Base-by-base conservation (phyloP, 2,113 vertebrate species). In the Myrmophylax atrothorax region DNA sequence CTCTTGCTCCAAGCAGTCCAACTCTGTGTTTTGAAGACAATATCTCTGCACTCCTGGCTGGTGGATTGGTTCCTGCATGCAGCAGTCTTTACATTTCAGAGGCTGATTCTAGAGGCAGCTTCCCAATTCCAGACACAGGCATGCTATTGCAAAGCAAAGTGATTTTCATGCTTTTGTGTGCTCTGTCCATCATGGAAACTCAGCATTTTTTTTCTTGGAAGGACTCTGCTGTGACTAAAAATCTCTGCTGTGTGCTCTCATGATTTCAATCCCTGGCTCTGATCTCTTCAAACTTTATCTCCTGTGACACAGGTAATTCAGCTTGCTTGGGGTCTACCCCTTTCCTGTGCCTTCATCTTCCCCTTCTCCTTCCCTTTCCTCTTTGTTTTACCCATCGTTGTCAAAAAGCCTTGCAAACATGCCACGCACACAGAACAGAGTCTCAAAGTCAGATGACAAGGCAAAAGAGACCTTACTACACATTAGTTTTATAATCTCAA, bases 151-250 rank as follows among this genome's bases (percentile, higher is more conserved):
- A 93, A 75, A 94, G 73, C 52, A 70, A 84, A 96, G 60, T 87
- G 92, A 87, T 93, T 91, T 93, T 80, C 84, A 89, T 81, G 81
- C 42, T 82, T 82, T 59, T 83, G 52, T 35, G 40, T 81, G 44
- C 66, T 93, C 60, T 75, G 40, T 60, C 87, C 4, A 6, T 62
- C 69, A 56, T 38, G 46, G 46, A 68, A 96, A 90, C 47, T 84
- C 88, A 78, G 55, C 18, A 9, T 8, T 56, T 77, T 44, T 86
- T 88, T 76, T 24, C 35, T 80, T 90, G 33, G 68, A 77, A 89
- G 55, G 37, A 66, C n/a, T 95, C 84, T 66, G 50, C 74, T 91
- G 93, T 87, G 84, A 80, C 58, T 58, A 66, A 91, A 96, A 94
- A 78, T 55, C 77, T 87, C 64, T 87, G 59, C 84, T 74, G 3